Conservation (phyloP, 2,888 invertebrate genomes). For the Eupithecia subfuscata region DNA sequence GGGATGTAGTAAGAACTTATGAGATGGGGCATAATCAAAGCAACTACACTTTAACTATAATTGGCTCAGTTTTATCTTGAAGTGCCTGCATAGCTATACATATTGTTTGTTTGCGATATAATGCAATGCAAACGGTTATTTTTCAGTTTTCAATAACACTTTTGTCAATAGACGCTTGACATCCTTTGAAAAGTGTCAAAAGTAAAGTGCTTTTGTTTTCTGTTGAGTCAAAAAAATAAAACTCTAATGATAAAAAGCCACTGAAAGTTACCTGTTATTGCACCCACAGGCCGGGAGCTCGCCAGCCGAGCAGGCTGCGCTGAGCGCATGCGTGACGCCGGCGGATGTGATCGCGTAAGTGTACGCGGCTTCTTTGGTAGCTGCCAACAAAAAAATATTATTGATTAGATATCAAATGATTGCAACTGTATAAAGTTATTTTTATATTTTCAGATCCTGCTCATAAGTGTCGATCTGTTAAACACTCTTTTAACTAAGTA, state of each 20-base stretch:
- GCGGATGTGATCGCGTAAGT: constrained; percentile 97
- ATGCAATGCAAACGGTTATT: background rate
- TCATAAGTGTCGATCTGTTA: no score
- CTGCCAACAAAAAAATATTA: constrained; percentile 74
- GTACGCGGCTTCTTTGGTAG: constrained; percentile 96
- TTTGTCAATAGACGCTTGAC: background rate
- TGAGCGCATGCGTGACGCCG: constrained; percentile 95
- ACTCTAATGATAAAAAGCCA: background rate
- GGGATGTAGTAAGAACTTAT: background rate
- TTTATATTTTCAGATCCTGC: no score
- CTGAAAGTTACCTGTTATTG: constrained; percentile 60
- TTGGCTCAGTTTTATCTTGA: background rate
- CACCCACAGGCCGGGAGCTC: constrained; percentile 94
- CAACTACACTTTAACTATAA: background rate
- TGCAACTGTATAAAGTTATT: background rate
- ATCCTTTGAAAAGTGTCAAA: background rate
- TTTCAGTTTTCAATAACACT: background rate
- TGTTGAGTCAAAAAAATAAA: background rate
- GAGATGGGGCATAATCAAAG: background rate
- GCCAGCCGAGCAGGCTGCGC: constrained; percentile 95
- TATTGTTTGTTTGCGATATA: background rate
- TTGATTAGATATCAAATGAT: background rate
- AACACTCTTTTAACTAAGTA: no score
- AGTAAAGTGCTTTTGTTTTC: background rate
- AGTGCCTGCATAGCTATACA: no score